Conservation (phyloP, 2,888 invertebrate genomes). For the Amitus sp. region DNA sequence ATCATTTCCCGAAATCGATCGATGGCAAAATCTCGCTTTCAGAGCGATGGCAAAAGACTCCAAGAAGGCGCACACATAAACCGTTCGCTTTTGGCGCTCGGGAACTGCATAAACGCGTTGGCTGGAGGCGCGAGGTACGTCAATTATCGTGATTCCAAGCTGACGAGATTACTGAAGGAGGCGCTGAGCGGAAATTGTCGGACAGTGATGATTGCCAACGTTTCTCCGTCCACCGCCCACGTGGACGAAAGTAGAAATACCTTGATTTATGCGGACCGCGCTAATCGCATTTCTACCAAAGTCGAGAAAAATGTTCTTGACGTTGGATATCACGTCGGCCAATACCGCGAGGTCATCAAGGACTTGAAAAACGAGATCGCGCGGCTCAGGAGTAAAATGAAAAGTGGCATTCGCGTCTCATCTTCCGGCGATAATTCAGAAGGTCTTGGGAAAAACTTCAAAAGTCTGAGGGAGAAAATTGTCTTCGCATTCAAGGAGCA, state of each 20-base stretch:
- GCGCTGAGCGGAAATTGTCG: constrained; percentile 91
- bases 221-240: constrained; percentile 83
- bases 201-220: constrained; percentile 97
- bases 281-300: constrained; percentile 92
- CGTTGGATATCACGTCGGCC: constrained; percentile 81
- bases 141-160: constrained; percentile 94
- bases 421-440: constrained; percentile 58
- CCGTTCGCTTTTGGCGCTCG: constrained; percentile 87
- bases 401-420: constrained; percentile 69
- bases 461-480: constrained; percentile 83
- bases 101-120: constrained; percentile 96
- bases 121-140: constrained; percentile 88
- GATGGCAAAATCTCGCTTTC: constrained; percentile 6
- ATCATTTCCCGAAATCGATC: not conserved
- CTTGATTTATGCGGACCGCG: constrained; percentile 91
- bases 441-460: constrained; percentile 66
- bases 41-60: constrained; percentile 85
- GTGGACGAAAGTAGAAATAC: constrained; percentile 95
- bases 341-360: constrained; percentile 83
- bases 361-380: constrained; percentile 88
- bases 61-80: constrained; percentile 97
- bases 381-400: constrained; percentile 82
- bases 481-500: constrained; percentile 91
- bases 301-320: constrained; percentile 70
- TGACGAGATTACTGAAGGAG: constrained; percentile 89